Evolutionary conservation across 2,888 invertebrate genomes (phyloP), one percentile per base, ranked within the genome.

Genomic region (Polymixis flavicincta): DNA sequence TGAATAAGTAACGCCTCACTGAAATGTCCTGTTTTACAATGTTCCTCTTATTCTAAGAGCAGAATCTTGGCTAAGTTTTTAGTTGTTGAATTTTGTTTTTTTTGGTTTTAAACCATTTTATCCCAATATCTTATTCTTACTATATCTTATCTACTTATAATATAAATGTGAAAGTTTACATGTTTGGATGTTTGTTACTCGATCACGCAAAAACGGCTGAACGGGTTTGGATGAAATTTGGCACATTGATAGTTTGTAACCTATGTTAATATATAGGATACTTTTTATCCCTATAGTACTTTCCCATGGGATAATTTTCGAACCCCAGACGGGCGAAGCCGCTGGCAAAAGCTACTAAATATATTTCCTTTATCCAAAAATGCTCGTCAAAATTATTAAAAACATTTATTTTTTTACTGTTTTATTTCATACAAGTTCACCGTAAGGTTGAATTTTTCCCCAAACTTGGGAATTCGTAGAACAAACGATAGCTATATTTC

Each of bases 1-100:
- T 85, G 86, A 85, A 85, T 85, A 86, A 85, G 71, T 85, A 84
- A 85, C 74, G 71, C 69, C 67, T 54, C 74, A 28, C 73, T 75
- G 70, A 77, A 74, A 70, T 72, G 75, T 75, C 71, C 68, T 84
- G 83, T 83, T 80, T 71, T 66, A 80, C 76, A 83, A 76, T 82
- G 76, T 76, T 61, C 70, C 67, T 67, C 52, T 71, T 76, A 70
- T 72, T 71, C 52, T 61, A 50, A 60, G 32, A 60, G 60, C 42
- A n/a, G 17, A 65, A 83, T 66, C 32, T 69, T 71, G 42, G 52
- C 52, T 50, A 61, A 60, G 50, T 76, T 60, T 59, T 64, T 28
- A 22, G 25, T 8, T n/a, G 0, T 25, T 37, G 25, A 52, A 17
- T 82, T 59, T 25, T 14, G 8, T 25, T 0, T 69, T n/a, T 55